phyloP scores from a whole-genome alignment of 2,113 vertebrate genomes.

The Octodon degus region DNA sequence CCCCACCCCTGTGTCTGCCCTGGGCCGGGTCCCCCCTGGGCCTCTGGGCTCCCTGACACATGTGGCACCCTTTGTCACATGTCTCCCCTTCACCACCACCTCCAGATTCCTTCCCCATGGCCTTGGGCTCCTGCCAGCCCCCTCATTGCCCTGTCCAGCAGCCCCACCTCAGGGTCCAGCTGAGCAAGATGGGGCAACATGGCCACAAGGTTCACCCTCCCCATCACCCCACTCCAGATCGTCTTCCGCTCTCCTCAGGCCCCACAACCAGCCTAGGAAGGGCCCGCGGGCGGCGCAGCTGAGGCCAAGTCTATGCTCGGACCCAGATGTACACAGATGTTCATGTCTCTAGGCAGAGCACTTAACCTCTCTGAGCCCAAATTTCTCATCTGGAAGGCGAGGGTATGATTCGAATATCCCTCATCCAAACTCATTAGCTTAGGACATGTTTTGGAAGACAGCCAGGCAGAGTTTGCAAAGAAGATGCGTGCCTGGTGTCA shows the following conservation, averaged over 20 bases:
- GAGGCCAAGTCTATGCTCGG: not conserved
- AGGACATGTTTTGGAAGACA: not conserved
- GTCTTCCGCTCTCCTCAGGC: not conserved
- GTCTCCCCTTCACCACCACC: not conserved
- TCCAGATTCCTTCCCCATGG: constrained; percentile 63
- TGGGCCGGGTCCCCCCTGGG: not conserved
- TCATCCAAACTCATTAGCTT: not conserved
- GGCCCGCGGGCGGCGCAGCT: not conserved
- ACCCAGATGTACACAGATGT: not conserved
- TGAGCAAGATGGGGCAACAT: not conserved
- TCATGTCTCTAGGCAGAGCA: not conserved
- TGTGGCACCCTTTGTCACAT: not conserved
- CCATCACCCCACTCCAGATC: not conserved
- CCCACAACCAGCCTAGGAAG: not conserved
- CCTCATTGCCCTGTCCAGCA: not conserved
- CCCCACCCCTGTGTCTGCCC: not conserved
- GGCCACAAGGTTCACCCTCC: not conserved
- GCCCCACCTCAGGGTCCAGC: not conserved
- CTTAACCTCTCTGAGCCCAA: constrained; percentile 2
- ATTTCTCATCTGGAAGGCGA: not conserved
- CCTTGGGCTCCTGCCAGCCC: constrained; percentile 67
- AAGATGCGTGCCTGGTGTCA: not conserved
- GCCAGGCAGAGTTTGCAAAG: not conserved
- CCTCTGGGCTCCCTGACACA: not conserved
- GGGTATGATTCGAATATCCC: not conserved